phyloP scores from a whole-genome alignment of 2,888 invertebrate genomes.

The Parnassius mnemosyne region DNA sequence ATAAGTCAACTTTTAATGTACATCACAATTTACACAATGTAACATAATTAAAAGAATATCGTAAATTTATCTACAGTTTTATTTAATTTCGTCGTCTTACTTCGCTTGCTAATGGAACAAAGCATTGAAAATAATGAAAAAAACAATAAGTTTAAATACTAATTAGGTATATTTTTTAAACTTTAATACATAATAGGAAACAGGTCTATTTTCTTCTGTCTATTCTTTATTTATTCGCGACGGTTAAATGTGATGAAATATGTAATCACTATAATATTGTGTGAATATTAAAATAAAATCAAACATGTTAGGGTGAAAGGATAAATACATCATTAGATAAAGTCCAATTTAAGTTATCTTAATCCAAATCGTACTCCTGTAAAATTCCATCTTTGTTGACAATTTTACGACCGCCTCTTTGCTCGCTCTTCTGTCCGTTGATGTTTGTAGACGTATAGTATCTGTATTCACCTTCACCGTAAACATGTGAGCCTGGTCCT shows the following conservation, averaged over 20 bases:
- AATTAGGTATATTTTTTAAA: too few species aligned
- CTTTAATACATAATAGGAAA: too few species aligned
- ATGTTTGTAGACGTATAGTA: constrained; percentile 78
- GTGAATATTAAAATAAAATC: not conserved
- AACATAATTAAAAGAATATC: not conserved
- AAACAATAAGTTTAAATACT: too few species aligned
- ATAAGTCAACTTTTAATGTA: constrained; percentile 10
- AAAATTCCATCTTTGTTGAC: constrained; percentile 87
- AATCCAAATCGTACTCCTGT: constrained; percentile 69
- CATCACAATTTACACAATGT: constrained; percentile 19
- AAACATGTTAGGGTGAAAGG: not conserved
- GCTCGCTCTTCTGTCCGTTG: constrained; percentile 81
- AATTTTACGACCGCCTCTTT: constrained; percentile 83
- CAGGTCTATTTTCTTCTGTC: too few species aligned
- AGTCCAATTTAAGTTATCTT: constrained; percentile 11
- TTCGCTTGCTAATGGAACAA: too few species aligned
- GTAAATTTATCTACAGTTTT: too few species aligned
- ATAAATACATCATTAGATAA: not conserved
- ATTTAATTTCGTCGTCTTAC: too few species aligned
- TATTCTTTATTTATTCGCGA: too few species aligned
- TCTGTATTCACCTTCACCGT: constrained; percentile 83
- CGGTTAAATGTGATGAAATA: too few species aligned
- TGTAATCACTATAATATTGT: too few species aligned
- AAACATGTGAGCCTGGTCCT: constrained; percentile 48
- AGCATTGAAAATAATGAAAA: too few species aligned